phyloP scores from a whole-genome alignment of 2,888 invertebrate species.

The Xanthorhoe spadicearia region DNA sequence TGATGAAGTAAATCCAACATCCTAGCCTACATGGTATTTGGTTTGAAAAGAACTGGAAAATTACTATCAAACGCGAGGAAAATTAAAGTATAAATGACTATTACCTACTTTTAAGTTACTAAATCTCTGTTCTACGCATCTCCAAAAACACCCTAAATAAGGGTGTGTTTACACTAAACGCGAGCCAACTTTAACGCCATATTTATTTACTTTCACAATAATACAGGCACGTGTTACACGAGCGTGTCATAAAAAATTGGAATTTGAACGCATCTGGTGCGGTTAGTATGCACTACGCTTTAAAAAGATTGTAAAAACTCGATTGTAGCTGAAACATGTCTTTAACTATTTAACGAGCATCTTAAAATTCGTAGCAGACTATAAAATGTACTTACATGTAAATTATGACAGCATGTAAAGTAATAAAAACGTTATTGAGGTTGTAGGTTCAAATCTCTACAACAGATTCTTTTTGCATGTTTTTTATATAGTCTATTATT shows the following conservation, averaged over 20 bases:
- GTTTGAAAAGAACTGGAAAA: too few species aligned
- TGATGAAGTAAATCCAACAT: too few species aligned
- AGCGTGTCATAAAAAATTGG: conserved; percentile 73
- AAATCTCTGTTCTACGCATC: conserved; percentile 14
- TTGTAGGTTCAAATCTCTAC: conserved; percentile 10
- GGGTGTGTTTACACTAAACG: conserved; percentile 73
- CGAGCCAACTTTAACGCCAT: conserved; percentile 64
- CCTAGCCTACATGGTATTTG: too few species aligned
- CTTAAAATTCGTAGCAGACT: conserved; percentile 23
- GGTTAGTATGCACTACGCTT: conserved; percentile 57
- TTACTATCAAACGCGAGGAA: too few species aligned
- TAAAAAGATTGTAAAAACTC: conserved; percentile 38
- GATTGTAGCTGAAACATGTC: conserved; percentile 20
- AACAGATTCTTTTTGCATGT: conserved; percentile 9
- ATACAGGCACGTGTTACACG: conserved; percentile 72
- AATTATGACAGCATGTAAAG: conserved; percentile 27
- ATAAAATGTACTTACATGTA: conserved; percentile 27
- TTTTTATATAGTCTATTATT: background rate
- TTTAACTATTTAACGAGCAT: conserved; percentile 25
- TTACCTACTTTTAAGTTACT: too few species aligned
- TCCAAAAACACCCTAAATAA: conserved; percentile 55
- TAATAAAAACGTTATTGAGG: conserved; percentile 17
- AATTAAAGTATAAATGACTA: too few species aligned
- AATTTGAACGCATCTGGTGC: conserved; percentile 74
- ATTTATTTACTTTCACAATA: conserved; percentile 79